Base-by-base conservation (phyloP, 2,888 invertebrate genomes). In the Calephelis perditalis region DNA sequence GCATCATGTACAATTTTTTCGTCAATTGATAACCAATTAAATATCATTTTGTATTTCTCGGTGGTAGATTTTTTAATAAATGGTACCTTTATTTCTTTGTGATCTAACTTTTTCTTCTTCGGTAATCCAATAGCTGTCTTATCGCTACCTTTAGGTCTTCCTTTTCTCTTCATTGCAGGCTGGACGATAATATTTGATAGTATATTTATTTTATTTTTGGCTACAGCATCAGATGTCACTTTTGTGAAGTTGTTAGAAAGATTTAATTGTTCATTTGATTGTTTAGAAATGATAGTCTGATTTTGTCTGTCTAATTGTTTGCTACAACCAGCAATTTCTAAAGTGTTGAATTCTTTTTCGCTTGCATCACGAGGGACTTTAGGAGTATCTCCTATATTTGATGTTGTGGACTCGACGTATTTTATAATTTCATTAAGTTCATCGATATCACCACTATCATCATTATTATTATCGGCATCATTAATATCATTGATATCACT, bases 401-500 rank as follows among this genome's bases (percentile, higher is more conserved):
- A 15, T 15, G 15, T 15, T 15, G 15, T 15, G 15, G 15, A 15
- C 15, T 15, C 15, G 15, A 15, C 15, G 15, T 15, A 15, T 15
- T 15, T 15, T 15, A 15, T 15, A 15, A 15, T 15, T 15, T 84
- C 74, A 0, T 71, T 66, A 1, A 84, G 74, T 0, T 70, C 66
- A 1, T 71, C 67, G 0, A 67, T 65, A 1, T 90, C 84, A 0
- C 82, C 78, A 2, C 84, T 71, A 4, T 82, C 76, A 0, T 82
- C 75, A 69, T 87, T 79, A n/a, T 87, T 80, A 9, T 86, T 79
- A 12, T 86, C 82, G 0, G 91, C 82, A 1, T 92, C 84, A 2
- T 91, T 85, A 40, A 91, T 82, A n/a, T 91, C 86, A 15, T 91
- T 85, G 12, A 91, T 82, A 1, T 91, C 82, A 2, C 91, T 84